phyloP scores from a whole-genome alignment of 2,888 invertebrate species.

The Reticulitermes lucifugus region DNA sequence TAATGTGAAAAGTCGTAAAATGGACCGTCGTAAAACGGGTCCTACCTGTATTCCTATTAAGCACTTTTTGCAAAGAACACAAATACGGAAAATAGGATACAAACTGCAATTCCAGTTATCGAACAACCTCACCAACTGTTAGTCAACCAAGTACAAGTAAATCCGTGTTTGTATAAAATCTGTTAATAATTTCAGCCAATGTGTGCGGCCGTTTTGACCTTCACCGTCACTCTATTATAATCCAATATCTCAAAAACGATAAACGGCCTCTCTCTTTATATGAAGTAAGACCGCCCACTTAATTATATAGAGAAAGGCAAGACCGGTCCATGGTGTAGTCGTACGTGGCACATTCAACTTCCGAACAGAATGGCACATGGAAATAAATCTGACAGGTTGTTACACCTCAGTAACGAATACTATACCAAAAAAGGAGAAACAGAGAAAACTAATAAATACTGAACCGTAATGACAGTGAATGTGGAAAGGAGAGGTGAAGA shows the following conservation, averaged over 20 bases:
- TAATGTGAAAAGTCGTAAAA: too few species aligned
- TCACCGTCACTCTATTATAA: neutral
- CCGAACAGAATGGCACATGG: neutral
- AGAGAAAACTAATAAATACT: neutral
- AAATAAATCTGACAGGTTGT: neutral
- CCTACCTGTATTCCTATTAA: too few species aligned
- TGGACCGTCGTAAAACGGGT: too few species aligned
- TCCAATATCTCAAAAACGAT: conserved; percentile 7
- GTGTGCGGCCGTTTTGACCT: neutral
- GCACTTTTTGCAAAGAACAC: too few species aligned
- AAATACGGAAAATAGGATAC: too few species aligned
- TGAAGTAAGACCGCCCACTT: neutral
- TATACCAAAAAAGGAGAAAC: neutral
- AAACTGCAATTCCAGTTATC: too few species aligned
- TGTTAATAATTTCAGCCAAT: neutral
- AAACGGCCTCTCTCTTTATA: neutral
- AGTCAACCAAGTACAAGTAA: too few species aligned
- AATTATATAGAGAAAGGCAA: conserved; percentile 22
- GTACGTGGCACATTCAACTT: neutral
- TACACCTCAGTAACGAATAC: neutral
- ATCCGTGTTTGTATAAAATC: too few species aligned
- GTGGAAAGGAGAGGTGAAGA: neutral
- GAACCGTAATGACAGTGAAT: neutral
- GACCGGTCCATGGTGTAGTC: neutral
- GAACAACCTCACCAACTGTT: too few species aligned